phyloP scores from a whole-genome alignment of 2,113 vertebrate species.

The Macrotis lagotis region DNA sequence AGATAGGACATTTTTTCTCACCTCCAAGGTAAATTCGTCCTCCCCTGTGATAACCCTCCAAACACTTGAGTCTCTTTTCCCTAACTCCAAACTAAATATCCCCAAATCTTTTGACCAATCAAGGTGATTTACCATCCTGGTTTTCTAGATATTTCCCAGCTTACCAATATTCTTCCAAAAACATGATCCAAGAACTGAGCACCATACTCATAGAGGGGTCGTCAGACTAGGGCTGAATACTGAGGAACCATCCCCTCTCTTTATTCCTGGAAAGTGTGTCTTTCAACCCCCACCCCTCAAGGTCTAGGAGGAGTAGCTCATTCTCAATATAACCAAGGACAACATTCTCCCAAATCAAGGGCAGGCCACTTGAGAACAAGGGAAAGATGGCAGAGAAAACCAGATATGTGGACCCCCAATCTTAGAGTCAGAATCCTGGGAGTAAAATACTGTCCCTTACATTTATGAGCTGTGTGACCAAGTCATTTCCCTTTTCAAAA shows the following conservation, averaged over 20 bases:
- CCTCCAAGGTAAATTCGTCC: neutral
- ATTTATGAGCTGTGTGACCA: too few species aligned
- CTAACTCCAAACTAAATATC: neutral
- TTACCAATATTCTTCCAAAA: neutral
- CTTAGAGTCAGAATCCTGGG: neutral
- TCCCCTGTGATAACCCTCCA: neutral
- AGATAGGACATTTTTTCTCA: neutral
- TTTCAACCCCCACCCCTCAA: neutral
- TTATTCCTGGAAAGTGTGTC: neutral
- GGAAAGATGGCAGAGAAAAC: neutral
- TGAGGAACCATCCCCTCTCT: neutral
- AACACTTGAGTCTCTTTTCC: neutral
- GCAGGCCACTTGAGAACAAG: neutral
- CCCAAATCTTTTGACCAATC: neutral
- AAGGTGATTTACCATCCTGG: neutral
- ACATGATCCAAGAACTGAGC: neutral
- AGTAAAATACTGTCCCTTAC: neutral
- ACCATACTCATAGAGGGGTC: neutral
- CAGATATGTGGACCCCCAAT: neutral
- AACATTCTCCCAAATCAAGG: neutral
- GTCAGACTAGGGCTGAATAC: neutral
- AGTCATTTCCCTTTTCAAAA: too few species aligned
- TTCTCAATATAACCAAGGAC: neutral
- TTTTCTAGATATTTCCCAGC: neutral
- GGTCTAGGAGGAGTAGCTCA: neutral